Evolutionary conservation across 2,797 vertebrate genomes (phyloP).

Genomic region (Periophthalmus magnuspinnatus): DNA sequence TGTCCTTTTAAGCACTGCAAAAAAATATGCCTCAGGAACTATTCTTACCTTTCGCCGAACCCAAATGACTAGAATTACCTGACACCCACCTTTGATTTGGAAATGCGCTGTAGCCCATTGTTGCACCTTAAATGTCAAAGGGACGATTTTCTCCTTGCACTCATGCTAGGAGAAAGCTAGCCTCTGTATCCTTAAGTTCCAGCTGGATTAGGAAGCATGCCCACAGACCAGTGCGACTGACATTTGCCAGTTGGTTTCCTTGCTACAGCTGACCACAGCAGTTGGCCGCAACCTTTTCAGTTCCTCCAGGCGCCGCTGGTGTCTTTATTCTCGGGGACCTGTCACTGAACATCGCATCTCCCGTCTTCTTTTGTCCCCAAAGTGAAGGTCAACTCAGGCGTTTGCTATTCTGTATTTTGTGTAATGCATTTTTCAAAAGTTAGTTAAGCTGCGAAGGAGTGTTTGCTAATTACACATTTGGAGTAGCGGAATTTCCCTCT

Average conservation of each 20-base stretch:
- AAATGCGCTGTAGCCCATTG: background rate
- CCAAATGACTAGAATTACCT: background rate
- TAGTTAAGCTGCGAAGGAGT: background rate
- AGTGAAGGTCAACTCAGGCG: constrained; percentile 3
- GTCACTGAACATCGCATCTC: constrained; percentile 6
- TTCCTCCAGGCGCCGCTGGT: constrained; percentile 2
- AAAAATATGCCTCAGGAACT: constrained; percentile 2
- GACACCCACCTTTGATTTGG: constrained; percentile 4
- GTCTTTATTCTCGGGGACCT: constrained; percentile 13
- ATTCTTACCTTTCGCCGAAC: background rate
- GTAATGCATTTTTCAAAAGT: background rate
- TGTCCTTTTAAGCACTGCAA: background rate
- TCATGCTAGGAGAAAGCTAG: background rate
- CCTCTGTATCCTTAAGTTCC: background rate
- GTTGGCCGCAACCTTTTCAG: constrained; percentile 13
- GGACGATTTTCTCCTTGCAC: background rate
- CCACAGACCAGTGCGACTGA: constrained; percentile 4
- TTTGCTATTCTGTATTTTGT: background rate
- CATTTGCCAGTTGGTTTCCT: constrained; percentile 13
- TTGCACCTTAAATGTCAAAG: background rate
- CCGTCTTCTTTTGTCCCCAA: background rate
- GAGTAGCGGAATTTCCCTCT: background rate
- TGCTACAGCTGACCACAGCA: constrained; percentile 9
- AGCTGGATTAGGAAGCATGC: background rate
- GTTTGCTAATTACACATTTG: background rate